Conservation (phyloP, 2,888 invertebrate species). For the Morpho deidamia region DNA sequence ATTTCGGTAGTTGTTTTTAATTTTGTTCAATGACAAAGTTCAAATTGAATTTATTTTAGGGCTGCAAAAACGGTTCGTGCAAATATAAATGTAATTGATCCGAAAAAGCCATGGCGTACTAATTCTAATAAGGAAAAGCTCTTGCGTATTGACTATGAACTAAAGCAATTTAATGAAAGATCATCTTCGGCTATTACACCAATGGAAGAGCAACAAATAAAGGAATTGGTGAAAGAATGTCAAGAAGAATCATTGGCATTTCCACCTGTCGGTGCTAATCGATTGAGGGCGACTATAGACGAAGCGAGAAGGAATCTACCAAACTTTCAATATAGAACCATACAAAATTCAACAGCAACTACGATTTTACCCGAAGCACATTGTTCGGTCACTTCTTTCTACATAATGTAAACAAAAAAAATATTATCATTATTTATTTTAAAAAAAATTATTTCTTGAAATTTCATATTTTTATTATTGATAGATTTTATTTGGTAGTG, state of each 20-base stretch:
- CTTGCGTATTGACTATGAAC: conserved; percentile 52
- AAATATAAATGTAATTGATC: conserved; percentile 35
- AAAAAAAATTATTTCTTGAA: no score
- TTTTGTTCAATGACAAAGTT: no score
- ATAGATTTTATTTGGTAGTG: no score
- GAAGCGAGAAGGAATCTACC: conserved; percentile 55
- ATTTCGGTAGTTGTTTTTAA: no score
- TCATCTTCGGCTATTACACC: conserved; percentile 42
- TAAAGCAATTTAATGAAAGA: conserved; percentile 54
- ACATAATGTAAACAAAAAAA: background rate
- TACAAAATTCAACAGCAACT: conserved; percentile 58
- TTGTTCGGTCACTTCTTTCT: background rate
- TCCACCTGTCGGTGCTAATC: conserved; percentile 34
- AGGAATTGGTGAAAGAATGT: conserved; percentile 47
- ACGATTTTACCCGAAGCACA: conserved; percentile 49
- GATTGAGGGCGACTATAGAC: conserved; percentile 51
- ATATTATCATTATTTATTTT: background rate
- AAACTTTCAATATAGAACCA: conserved; percentile 57
- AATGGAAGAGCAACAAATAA: conserved; percentile 46
- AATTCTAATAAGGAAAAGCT: conserved; percentile 57
- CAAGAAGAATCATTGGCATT: conserved; percentile 33
- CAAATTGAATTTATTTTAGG: conserved; percentile 29
- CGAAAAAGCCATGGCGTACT: conserved; percentile 63
- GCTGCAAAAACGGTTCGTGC: conserved; percentile 32
- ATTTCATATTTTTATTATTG: no score